phyloP scores from a whole-genome alignment of 2,888 invertebrate genomes.

The Nudaria mundana region DNA sequence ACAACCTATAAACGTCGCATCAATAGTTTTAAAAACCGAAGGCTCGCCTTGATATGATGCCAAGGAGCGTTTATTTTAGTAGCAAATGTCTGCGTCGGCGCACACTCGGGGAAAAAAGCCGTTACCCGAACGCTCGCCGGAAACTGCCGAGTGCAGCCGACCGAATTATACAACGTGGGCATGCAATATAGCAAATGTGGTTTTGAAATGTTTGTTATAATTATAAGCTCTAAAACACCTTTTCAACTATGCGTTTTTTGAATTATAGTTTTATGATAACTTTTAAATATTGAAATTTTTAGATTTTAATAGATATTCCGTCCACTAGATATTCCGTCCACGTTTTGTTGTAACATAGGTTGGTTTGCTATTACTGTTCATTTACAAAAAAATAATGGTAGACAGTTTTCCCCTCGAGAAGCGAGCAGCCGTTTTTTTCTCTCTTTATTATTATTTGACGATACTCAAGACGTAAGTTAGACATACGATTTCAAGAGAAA shows the following conservation, averaged over 20 bases:
- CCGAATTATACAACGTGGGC: constrained; percentile 39
- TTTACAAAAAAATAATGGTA: constrained; percentile 59
- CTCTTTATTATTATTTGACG: constrained; percentile 72
- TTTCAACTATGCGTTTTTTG: too few relatives aligned
- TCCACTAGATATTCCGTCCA: too few relatives aligned
- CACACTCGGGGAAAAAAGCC: constrained; percentile 64
- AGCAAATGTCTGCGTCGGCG: constrained; percentile 69
- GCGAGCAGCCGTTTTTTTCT: constrained; percentile 66
- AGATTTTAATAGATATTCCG: too few relatives aligned
- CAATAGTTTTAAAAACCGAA: constrained; percentile 67
- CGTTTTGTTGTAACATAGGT: constrained; percentile 39
- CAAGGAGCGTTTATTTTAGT: constrained; percentile 79
- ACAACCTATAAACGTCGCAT: constrained; percentile 66
- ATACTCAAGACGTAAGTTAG: constrained; percentile 21
- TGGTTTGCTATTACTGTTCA: constrained; percentile 41
- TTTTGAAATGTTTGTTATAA: constrained; percentile 19
- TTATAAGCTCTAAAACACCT: too few relatives aligned
- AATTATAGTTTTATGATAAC: too few relatives aligned
- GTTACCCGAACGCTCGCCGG: constrained; percentile 66
- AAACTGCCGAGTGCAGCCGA: constrained; percentile 63
- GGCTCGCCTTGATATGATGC: constrained; percentile 77
- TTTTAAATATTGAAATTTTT: too few relatives aligned
- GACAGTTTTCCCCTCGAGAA: constrained; percentile 69
- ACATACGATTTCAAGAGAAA: too few relatives aligned
- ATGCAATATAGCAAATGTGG: constrained; percentile 48